Evolutionary conservation across 2,113 vertebrate genomes (phyloP), one percentile per base, ranked within the genome.

Genomic region (Nothocercus julius): DNA sequence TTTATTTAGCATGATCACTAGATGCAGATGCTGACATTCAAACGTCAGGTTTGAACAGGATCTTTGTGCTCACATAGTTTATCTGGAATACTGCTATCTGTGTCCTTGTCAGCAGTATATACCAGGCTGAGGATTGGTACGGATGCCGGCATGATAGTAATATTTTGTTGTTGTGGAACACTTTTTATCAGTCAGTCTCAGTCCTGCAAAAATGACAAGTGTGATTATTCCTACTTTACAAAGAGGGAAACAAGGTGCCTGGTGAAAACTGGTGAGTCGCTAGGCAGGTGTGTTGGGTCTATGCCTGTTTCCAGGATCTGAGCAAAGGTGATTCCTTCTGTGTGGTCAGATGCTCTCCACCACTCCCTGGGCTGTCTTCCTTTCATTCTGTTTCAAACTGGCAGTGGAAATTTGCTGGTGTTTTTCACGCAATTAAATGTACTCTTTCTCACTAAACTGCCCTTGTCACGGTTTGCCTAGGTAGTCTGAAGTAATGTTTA

Each of bases 71-170:
- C 3, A 1, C 25, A 8, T 28, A 25, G 78, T 58, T 27, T 25
- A 27, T 27, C 25, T 18, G 61, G 24, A 8, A 9, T 15, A 34
- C n/a, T 15, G 1, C n/a, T 67, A 27, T 58, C 53, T 32, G 1
- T 17, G 0, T 2, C 13, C 2, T 3, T 8, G 30, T 7, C 30
- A 38, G 10, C 2, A 7, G 30, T 9, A 4, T 3, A 1, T 4
- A 4, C 24, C 19, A 62, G 21, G 4, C 24, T 11, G 25, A n/a
- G 15, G 6, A 14, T 42, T 36, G 44, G 8, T 47, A 24, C 1
- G 1, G 9, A 30, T 30, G 28, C 30, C 54, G 19, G 28, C 16
- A 7, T 17, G 5, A 5, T 24, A 22, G 62, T 0, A 49, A 9
- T 80, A 30, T 21, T 83, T 53, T 61, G 20, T 21, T 6, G 17